Evolutionary conservation across 35 echinoderm and acorn worm species (phyloP), one percentile per base, ranked within the genome.

Genomic region (Eucidaris tribuloides): DNA sequence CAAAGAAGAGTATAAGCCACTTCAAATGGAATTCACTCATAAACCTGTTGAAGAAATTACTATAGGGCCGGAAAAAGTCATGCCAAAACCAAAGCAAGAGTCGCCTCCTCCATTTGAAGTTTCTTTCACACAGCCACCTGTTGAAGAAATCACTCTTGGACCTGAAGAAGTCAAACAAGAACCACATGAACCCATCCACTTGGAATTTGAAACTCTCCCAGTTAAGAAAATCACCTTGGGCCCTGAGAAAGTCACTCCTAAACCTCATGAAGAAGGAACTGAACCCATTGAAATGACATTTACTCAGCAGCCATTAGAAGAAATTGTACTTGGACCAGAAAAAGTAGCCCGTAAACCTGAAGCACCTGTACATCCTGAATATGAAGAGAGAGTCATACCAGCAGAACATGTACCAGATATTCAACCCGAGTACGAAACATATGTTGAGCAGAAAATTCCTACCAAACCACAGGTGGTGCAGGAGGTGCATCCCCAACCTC

Each of bases 371-470:
- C 68, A 74, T 6, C 68, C 68, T 74, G 68, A 74, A 74, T 74
- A 19, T 74, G 68, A 74, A 74, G 68, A 74, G 34, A 42, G 38
- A 36, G 68, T 74, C 2, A 74, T 74, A 74, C 68, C 68, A 74
- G 38, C 68, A n/a, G 34, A 74, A 44, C 44, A 74, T 74, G 68
- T 40, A 35, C 38, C 68, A 44, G 68, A 74, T 74, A 74, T 74
- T 17, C 33, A n/a, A 25, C 29, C 68, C 33, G 18, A 41, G 18
- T 40, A 44, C 19, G 44, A 74, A 20, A 74, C 68, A 74, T n/a
- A 24, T 1, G 37, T 74, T 7, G 44, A 44, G 40, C 35, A 74
- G 41, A 74, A 33, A 18, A 5, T 44, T 41, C n/a, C n/a, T n/a
- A n/a, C n/a, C n/a, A n/a, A n/a, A n/a, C n/a, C n/a, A n/a, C n/a